phyloP scores from a whole-genome alignment of 2,113 vertebrate genomes.

The Gopherus evgoodei region DNA sequence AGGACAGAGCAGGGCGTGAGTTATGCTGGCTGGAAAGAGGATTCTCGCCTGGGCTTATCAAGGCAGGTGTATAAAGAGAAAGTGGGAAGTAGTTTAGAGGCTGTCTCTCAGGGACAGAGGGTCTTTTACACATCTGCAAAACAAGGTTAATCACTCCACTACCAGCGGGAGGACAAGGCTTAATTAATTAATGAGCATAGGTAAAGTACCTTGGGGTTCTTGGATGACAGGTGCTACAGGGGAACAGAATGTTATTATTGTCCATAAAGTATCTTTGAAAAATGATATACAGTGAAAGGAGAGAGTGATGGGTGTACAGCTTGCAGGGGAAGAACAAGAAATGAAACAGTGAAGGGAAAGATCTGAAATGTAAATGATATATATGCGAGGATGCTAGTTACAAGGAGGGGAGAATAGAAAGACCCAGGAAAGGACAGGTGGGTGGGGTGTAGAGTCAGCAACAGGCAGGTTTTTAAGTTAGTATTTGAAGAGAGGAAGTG shows the following conservation, averaged over 20 bases:
- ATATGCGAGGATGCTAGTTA: background rate
- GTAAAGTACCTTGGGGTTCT: background rate
- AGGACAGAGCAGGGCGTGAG: background rate
- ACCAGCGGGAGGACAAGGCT: background rate
- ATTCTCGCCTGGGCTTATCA: background rate
- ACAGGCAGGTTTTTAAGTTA: background rate
- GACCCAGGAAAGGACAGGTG: accelerated
- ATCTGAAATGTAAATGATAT: background rate
- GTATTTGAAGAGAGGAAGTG: background rate
- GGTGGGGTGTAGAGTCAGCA: background rate
- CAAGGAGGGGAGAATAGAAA: background rate
- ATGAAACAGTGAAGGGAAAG: background rate
- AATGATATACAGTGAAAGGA: background rate
- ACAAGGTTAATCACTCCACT: background rate
- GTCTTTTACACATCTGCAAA: slow-evolving; percentile 6
- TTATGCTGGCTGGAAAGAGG: background rate
- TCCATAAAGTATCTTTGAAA: accelerated
- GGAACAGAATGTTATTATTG: accelerated
- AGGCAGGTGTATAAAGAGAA: background rate
- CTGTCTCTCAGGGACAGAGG: background rate
- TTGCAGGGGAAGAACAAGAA: background rate
- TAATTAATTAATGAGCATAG: background rate
- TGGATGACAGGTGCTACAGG: background rate
- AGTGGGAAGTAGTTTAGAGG: background rate
- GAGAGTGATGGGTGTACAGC: background rate